Conservation (phyloP, 2,888 invertebrate species). For the Eupithecia inturbata region DNA sequence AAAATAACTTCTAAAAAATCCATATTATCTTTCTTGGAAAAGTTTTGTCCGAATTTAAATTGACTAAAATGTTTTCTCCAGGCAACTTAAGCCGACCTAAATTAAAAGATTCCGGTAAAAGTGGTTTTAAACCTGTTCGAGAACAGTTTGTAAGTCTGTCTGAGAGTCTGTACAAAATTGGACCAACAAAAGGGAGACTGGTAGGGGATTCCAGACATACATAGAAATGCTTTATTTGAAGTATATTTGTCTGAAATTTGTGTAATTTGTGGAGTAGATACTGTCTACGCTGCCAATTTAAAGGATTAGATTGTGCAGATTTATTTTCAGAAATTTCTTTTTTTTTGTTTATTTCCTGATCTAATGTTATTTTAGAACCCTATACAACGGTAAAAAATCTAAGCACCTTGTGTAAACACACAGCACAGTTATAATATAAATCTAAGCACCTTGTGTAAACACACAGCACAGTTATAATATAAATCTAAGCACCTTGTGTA, state of each 20-base stretch:
- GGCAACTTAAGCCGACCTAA: conserved; percentile 10
- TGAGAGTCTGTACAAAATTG: not conserved
- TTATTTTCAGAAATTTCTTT: no score
- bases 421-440: no score
- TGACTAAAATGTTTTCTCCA: not conserved
- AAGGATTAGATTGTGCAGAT: no score
- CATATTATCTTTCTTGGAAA: not conserved
- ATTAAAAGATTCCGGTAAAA: conserved; percentile 23
- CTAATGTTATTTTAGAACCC: no score
- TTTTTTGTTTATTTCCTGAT: no score
- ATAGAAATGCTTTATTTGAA: not conserved
- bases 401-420: no score
- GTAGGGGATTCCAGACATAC: not conserved
- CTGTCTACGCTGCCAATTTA: not conserved
- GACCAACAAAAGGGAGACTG: not conserved
- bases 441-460: not conserved
- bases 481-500: not conserved
- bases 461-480: no score
- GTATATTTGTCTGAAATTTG: not conserved
- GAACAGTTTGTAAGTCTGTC: conserved; percentile 8
- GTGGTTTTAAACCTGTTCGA: conserved; percentile 18
- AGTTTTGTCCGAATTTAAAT: not conserved
- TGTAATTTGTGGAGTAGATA: not conserved
- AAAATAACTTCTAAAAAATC: not conserved
- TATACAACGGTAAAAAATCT: not conserved